Evolutionary conservation across 2,797 vertebrate genomes (phyloP).

Genomic region (Acanthornis magna): DNA sequence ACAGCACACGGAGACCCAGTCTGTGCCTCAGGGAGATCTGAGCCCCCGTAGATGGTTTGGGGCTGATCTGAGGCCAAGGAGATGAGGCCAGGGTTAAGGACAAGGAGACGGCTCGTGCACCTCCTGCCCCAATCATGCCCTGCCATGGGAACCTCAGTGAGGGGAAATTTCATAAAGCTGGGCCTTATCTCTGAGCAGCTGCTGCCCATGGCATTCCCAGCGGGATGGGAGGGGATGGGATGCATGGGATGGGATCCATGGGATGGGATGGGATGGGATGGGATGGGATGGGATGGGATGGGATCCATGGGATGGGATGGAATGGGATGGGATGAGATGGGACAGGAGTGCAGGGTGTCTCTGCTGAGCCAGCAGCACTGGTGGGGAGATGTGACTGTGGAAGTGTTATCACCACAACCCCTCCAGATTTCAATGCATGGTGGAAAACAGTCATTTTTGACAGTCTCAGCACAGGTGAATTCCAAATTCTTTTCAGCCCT

Average conservation of each 20-base stretch:
- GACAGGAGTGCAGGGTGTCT: no score
- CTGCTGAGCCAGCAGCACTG: not conserved
- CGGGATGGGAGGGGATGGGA: no score
- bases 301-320: no score
- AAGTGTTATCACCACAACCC: not conserved
- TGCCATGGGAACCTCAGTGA: not conserved
- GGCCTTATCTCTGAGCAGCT: not conserved
- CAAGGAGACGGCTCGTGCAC: no score
- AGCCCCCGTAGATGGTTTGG: not conserved
- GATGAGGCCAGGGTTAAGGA: not conserved
- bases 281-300: not conserved
- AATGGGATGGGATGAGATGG: no score
- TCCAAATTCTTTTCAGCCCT: not conserved
- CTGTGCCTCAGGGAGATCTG: fast-evolving
- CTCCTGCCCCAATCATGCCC: not conserved
- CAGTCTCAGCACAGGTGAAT: not conserved
- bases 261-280: no score
- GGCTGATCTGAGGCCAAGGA: not conserved
- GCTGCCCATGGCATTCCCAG: not conserved
- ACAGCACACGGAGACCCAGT: not conserved
- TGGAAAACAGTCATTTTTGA: not conserved
- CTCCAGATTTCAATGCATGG: not conserved
- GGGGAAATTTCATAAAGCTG: not conserved
- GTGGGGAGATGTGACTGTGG: not conserved
- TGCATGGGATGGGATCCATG: no score